phyloP scores from a whole-genome alignment of 1,140 invertebrate genomes.

The Aphis gossypii region DNA sequence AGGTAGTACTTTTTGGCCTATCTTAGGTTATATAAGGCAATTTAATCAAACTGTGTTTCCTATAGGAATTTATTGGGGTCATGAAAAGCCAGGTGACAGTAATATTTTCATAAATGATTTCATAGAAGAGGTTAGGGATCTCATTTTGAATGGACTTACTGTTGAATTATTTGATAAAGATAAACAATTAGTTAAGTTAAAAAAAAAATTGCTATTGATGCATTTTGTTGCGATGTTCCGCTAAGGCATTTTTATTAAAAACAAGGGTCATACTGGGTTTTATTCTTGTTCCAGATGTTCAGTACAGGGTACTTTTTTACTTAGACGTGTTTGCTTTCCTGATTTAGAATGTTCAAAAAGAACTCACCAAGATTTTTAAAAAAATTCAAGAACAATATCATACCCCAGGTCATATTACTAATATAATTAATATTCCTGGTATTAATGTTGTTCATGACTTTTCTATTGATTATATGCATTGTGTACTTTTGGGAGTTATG shows the following conservation, averaged over 20 bases:
- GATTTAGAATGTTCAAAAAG: background rate
- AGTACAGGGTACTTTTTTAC: background rate
- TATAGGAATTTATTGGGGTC: background rate
- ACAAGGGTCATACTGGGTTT: background rate
- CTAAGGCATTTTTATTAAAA: background rate
- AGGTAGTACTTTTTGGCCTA: conserved; percentile 61
- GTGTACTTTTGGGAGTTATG: conserved; percentile 12
- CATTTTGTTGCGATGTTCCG: background rate
- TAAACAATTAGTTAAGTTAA: background rate
- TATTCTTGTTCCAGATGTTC: conserved; percentile 24
- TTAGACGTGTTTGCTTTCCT: background rate
- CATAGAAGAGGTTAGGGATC: background rate
- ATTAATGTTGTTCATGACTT: background rate
- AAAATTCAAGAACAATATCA: background rate
- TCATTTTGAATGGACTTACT: background rate
- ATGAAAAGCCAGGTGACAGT: background rate
- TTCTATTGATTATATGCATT: conserved; percentile 37
- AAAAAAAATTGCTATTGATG: background rate
- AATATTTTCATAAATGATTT: background rate
- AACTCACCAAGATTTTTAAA: background rate
- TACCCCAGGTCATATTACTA: background rate
- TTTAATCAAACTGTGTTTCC: background rate
- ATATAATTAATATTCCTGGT: conserved; percentile 15
- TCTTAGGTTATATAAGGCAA: conserved; percentile 20
- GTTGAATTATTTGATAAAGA: background rate